These are phyloP conservation scores for Psilanteris sp. DNA, from an alignment of 1,140 invertebrate genomes.

Conservation along the genomic window DNA sequence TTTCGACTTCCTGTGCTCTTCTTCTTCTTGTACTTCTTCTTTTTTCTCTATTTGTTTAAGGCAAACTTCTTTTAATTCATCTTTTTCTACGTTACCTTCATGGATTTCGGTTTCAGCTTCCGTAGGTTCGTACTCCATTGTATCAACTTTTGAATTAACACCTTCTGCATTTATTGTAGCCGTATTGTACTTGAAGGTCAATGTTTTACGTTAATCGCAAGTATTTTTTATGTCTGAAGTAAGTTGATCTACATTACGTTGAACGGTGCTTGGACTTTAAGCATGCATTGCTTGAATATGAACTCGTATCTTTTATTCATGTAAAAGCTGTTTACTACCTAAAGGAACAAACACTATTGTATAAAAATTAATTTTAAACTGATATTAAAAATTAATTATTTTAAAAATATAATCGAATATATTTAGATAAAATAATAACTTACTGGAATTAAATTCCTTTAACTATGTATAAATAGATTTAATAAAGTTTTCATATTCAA, in stretches of 20 bases:
- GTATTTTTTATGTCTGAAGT: conserved; percentile 77
- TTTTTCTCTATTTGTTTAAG: conserved; percentile 1
- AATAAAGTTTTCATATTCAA: too few relatives aligned
- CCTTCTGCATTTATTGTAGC: conserved; percentile 30
- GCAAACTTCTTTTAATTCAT: conserved; percentile 6
- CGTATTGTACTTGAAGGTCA: conserved; percentile 67
- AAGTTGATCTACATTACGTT: conserved; percentile 78
- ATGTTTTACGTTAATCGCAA: conserved; percentile 75
- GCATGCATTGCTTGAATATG: conserved; percentile 77
- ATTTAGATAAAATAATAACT: conserved; percentile 5
- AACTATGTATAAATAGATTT: too few relatives aligned
- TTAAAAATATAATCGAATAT: too few relatives aligned
- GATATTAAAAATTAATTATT: too few relatives aligned
- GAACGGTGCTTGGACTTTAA: conserved; percentile 77
- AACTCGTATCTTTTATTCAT: conserved; percentile 74
- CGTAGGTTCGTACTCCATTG: conserved; percentile 77
- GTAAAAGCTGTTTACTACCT: conserved; percentile 43
- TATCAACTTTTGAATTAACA: conserved; percentile 56
- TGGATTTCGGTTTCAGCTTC: conserved; percentile 48
- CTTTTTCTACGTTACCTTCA: conserved; percentile 22
- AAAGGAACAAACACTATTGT: too few relatives aligned
- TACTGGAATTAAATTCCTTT: conserved; percentile 31
- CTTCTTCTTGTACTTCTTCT: conserved; percentile 43
- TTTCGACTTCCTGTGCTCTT: conserved; percentile 52
- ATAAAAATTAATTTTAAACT: too few relatives aligned